Evolutionary conservation across 2,113 vertebrate species (phyloP), one percentile per base, ranked within the genome.

Genomic region (Fulmarus glacialis): DNA sequence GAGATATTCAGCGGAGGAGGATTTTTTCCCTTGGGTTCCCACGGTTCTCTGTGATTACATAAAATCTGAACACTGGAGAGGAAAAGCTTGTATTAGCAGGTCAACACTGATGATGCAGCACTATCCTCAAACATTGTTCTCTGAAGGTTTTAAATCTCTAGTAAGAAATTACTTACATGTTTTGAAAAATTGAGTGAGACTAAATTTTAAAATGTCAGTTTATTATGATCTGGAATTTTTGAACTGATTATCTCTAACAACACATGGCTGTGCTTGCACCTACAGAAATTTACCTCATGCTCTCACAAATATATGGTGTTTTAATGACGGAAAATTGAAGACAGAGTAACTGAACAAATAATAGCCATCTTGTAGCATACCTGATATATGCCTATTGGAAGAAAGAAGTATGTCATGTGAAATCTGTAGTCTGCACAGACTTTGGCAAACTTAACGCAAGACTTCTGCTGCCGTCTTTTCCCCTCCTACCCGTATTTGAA

Each of bases 1-100:
- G 64, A 45, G 86, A 10, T 40, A 2, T 9, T 68, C 53, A 63
- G 78, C 18, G 12, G 86, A 95, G 94, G 91, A 96, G 91, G 94
- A 89, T 86, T 13, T 94, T 89, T 45, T 95, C 93, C 96, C 95
- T 55, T 72, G 94, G 84, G 89, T 91, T 96, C 89, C 89, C 92
- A 72, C 5, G 3, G 77, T 64, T 87, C 81, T 82, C 74, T 91
- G 87, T 93, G 90, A 80, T 91, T 95, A 80, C 84, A 91, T 94
- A 73, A 94, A 95, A 70, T 38, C 48, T 55, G 89, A 84, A 23
- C 48, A 4, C 34, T 40, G 78, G 36, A 71, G 90, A 50, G 81
- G 58, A 53, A 45, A 22, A 34, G 43, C 62, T 66, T 32, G 23
- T 34, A 8, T 85, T 48, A 71, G 56, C 94, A 93, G 93, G 89